phyloP scores from a whole-genome alignment of 2,888 invertebrate species.

The Nineta flava region DNA sequence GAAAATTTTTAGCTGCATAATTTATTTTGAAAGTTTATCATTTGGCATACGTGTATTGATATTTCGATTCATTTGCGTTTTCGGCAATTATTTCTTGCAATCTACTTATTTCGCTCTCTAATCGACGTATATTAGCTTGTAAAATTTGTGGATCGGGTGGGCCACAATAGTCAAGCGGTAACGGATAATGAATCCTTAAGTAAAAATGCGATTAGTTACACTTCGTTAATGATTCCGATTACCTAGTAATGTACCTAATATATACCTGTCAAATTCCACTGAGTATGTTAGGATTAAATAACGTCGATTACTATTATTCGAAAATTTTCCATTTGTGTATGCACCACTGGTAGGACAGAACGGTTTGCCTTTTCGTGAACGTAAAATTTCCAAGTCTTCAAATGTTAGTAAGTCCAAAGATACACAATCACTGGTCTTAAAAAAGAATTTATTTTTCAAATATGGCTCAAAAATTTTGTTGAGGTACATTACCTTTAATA shows the following conservation, averaged over 20 bases:
- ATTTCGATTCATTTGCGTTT: slow-evolving; percentile 6
- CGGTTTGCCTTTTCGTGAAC: slow-evolving; percentile 22
- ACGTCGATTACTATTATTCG: slow-evolving; percentile 25
- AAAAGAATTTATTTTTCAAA: slow-evolving; percentile 9
- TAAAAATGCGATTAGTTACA: background rate
- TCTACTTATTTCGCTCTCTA: slow-evolving; percentile 29
- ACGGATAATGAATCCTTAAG: slow-evolving; percentile 33
- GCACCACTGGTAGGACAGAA: no score
- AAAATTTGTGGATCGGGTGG: slow-evolving; percentile 32
- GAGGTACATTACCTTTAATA: slow-evolving; percentile 27
- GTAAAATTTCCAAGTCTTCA: slow-evolving; percentile 32
- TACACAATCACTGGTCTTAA: slow-evolving; percentile 34
- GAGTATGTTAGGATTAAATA: slow-evolving; percentile 36
- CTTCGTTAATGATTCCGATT: no score
- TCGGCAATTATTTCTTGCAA: slow-evolving; percentile 18
- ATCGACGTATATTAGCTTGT: slow-evolving; percentile 30
- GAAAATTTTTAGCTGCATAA: no score
- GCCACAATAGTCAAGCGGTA: slow-evolving; percentile 35
- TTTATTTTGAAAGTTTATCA: background rate
- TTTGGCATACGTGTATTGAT: background rate
- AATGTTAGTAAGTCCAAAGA: slow-evolving; percentile 33
- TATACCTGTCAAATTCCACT: slow-evolving; percentile 35
- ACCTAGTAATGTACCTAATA: no score
- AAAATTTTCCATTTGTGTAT: slow-evolving; percentile 15
- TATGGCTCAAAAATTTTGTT: background rate